A percentile compares a stretch with the other conserved stretches of the same genome.
Conservation (phyloP, 2,797 vertebrate species). For the Ctenopoma multispine region DNA sequence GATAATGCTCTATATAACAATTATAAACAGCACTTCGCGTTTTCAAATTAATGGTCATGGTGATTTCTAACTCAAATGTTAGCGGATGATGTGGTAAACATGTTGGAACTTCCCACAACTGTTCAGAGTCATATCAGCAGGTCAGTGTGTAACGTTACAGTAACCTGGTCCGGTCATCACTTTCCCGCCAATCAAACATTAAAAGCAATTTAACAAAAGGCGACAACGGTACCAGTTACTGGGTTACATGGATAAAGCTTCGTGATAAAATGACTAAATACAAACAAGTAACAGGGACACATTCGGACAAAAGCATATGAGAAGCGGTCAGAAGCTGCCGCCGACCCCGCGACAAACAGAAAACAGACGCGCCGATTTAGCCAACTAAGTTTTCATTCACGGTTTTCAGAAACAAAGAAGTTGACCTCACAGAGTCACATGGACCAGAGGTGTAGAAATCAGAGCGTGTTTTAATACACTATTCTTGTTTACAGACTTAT, state of each 20-base stretch:
- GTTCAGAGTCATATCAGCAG: rapidly evolving
- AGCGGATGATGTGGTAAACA: too few species aligned
- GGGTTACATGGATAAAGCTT: rapidly evolving
- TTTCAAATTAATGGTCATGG: rapidly evolving
- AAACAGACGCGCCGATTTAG: slow-evolving; percentile 36
- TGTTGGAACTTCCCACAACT: too few species aligned
- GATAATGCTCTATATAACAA: neutral
- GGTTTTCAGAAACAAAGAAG: neutral
- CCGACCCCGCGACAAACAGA: slow-evolving; percentile 46
- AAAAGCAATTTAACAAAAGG: slow-evolving; percentile 20
- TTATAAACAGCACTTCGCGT: neutral
- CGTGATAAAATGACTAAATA: rapidly evolving
- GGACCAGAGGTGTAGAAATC: rapidly evolving
- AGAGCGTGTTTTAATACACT: rapidly evolving
- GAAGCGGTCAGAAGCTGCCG: slow-evolving; percentile 27
- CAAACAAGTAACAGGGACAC: rapidly evolving
- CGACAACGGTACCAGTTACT: rapidly evolving
- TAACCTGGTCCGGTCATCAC: slow-evolving; percentile 3
- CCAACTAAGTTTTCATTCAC: slow-evolving; percentile 34
- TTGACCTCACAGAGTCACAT: neutral
- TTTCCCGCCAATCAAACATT: slow-evolving; percentile 73
- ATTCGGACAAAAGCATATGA: neutral
- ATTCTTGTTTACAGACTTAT: rapidly evolving
- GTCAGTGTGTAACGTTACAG: neutral
- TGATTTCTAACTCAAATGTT: neutral